Base-by-base conservation (phyloP, 2,797 vertebrate genomes). In the Thalassophryne amazonica region DNA sequence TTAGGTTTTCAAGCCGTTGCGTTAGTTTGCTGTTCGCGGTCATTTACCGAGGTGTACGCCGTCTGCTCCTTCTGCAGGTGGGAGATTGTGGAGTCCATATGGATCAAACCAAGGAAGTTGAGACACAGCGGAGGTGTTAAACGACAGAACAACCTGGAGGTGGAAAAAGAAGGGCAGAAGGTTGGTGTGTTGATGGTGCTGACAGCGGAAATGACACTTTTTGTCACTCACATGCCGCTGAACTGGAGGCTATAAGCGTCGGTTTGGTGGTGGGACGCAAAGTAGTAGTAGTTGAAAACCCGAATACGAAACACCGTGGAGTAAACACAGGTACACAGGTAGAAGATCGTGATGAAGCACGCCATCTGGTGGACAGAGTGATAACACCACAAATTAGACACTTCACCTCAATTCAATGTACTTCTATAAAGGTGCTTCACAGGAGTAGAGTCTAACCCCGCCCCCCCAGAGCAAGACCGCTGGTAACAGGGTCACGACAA, bases 211-310 rank as follows among this genome's bases (percentile, higher is more conserved):
- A n/a, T n/a, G n/a, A n/a, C n/a, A n/a, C 16, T 4, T 4, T 11
- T 10, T 16, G 11, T 11, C 4, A 94, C 97, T 73, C 7, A 99
- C 97, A 99, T 99, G 89, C 97, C 96, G 28, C 97, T 99, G 88
- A 99, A 98, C 85, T 98, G 96, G 18, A 99, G 94, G 83, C 97
- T 99, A 77, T 99, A 98, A 0, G 95, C 95, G 34, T 98, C 96
- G 0, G 97, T 99, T 81, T 99, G 97, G 72, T 99, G 97, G 65
- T 99, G 97, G 0, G 95, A 93, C 39, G 96, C 95, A 86, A 99
- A 88, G 81, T 99, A 98, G 37, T 98, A 99, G 80, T 98, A 98
- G 87, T 99, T 98, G 83, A 99, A 99, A 5, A 98, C 94, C 25
- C 97, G 86, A 28, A 99, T 97, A 24, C 96, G 93, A 89, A 99